These are phyloP conservation scores for Pachyuromys duprasi DNA, from an alignment of 2,797 vertebrate genomes.

Conservation along the genomic window DNA sequence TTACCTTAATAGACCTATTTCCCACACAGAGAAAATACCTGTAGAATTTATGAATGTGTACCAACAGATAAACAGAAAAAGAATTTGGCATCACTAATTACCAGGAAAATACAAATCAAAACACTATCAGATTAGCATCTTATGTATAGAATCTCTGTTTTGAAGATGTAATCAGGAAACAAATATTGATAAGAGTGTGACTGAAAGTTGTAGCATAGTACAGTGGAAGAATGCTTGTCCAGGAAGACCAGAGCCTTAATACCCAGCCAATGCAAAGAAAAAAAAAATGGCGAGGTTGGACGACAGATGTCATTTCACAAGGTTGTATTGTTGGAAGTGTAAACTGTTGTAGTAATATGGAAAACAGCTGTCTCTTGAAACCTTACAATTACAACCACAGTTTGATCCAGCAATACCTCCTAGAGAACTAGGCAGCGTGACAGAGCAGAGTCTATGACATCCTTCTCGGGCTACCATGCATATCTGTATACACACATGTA, in stretches of 20 bases:
- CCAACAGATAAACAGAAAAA: not conserved
- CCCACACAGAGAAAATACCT: not conserved
- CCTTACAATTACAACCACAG: not conserved
- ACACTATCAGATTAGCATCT: not conserved
- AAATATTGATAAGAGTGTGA: not conserved
- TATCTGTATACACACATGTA: not conserved
- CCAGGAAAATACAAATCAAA: not conserved
- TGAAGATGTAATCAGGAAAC: not conserved
- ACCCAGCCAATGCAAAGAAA: not conserved
- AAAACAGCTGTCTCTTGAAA: not conserved
- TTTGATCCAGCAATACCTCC: not conserved
- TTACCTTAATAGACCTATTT: no score
- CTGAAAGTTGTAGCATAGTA: no score
- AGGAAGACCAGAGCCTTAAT: not conserved
- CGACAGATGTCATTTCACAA: no score
- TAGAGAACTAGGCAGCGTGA: not conserved
- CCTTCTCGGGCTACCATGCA: not conserved
- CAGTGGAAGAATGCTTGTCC: not conserved
- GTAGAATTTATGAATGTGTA: not conserved
- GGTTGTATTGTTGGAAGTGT: not conserved
- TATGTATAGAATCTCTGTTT: no score
- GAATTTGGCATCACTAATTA: not conserved
- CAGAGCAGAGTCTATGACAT: not conserved
- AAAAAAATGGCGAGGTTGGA: not conserved
- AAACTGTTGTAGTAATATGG: not conserved